Evolutionary conservation across 2,888 invertebrate species (phyloP).

Genomic region (Nomada fucata): DNA sequence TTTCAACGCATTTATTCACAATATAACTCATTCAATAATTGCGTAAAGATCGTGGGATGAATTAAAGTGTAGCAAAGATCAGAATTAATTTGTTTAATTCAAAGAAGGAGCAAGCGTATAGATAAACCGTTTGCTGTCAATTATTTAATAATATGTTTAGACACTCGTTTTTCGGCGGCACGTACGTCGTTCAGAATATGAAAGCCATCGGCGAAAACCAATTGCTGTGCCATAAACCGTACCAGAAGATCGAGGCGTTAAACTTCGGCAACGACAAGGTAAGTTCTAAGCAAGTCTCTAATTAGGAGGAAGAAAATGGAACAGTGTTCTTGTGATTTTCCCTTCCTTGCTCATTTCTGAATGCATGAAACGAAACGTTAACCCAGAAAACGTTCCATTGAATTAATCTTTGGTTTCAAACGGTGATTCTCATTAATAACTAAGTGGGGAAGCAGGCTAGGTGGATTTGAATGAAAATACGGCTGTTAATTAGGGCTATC

Average conservation of each 20-base stretch:
- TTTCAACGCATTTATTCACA: too few species aligned
- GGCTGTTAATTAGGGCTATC: slow-evolving; percentile 80
- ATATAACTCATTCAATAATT: too few species aligned
- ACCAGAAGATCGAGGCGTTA: slow-evolving; percentile 90
- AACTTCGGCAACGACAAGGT: slow-evolving; percentile 91
- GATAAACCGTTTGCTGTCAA: neutral
- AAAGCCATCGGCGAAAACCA: slow-evolving; percentile 95
- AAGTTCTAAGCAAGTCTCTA: slow-evolving; percentile 34
- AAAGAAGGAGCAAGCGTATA: neutral
- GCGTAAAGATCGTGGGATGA: too few species aligned
- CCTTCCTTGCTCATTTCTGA: neutral
- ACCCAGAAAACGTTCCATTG: slow-evolving; percentile 59
- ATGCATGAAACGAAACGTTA: slow-evolving; percentile 22
- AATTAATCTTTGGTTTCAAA: slow-evolving; percentile 70
- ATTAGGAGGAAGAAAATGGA: slow-evolving; percentile 1
- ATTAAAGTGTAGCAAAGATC: neutral
- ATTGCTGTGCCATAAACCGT: slow-evolving; percentile 94
- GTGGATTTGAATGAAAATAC: slow-evolving; percentile 73
- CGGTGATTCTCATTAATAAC: slow-evolving; percentile 72
- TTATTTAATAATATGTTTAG: slow-evolving; percentile 83
- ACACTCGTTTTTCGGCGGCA: slow-evolving; percentile 97
- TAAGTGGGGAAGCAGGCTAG: slow-evolving; percentile 56
- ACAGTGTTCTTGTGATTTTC: neutral
- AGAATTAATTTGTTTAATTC: neutral
- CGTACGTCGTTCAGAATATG: slow-evolving; percentile 95